These are phyloP conservation scores for Sphyrna mokarran DNA, from an alignment of 2,113 vertebrate species.

Conservation along the genomic window DNA sequence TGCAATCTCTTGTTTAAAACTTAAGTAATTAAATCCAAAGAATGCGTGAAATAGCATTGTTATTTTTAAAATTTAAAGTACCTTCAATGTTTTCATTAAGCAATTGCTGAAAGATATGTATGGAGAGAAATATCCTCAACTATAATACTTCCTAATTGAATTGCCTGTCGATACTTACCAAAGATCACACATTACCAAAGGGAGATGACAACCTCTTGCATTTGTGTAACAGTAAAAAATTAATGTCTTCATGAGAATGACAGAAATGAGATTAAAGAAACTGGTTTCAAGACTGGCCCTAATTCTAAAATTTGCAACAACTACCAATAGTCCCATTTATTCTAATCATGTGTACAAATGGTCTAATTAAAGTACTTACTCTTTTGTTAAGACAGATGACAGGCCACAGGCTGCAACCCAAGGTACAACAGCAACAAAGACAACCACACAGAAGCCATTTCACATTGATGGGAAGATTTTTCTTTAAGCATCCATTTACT, in stretches of 20 bases:
- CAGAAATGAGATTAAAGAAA: not conserved
- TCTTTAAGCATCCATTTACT: conserved; percentile 86
- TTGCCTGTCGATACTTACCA: not conserved
- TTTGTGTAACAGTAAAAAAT: not conserved
- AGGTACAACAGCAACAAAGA: conserved; percentile 94
- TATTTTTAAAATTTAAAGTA: too few species aligned
- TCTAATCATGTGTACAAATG: not conserved
- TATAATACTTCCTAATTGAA: not conserved
- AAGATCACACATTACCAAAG: not conserved
- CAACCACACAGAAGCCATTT: conserved; percentile 97
- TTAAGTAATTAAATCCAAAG: too few species aligned
- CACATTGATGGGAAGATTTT: conserved; percentile 90
- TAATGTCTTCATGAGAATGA: not conserved
- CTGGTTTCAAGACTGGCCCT: not conserved
- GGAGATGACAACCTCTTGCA: not conserved
- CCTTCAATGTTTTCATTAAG: too few species aligned
- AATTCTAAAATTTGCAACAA: not conserved
- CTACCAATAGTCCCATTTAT: conserved; percentile 34
- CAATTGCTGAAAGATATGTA: not conserved
- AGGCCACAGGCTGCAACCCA: conserved; percentile 97
- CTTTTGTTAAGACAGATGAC: conserved; percentile 98
- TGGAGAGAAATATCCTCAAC: not conserved
- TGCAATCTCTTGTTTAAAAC: too few species aligned
- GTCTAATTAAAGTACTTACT: conserved; percentile 62
- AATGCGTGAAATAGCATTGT: too few species aligned